Percentiles rank a stretch among this genome's conserved stretches.
These are phyloP conservation scores for Microhierax caerulescens DNA, from an alignment of 2,797 vertebrate genomes.

Conservation along the genomic window DNA sequence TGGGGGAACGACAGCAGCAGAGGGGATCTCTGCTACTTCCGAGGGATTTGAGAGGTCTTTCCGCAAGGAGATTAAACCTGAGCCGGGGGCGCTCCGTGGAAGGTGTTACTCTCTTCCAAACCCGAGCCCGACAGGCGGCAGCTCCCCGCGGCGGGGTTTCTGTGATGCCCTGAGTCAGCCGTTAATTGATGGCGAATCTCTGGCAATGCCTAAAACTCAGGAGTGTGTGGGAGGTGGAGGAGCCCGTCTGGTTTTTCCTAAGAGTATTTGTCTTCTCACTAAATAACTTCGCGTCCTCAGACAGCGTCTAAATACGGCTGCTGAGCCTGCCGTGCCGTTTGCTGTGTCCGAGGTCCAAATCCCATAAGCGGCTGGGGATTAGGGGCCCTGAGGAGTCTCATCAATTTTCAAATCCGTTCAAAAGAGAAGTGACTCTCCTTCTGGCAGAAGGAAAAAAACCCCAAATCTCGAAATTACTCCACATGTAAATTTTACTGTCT, in stretches of 20 bases:
- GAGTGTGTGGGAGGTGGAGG: not conserved
- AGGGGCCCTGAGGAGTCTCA: not conserved
- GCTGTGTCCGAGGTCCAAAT: not conserved
- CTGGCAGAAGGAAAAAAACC: not conserved
- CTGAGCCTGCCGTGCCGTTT: rapidly evolving
- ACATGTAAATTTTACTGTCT: rapidly evolving
- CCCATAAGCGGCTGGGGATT: rapidly evolving
- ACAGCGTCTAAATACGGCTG: rapidly evolving
- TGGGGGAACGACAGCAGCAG: no score
- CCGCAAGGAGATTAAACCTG: rapidly evolving
- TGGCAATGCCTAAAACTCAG: rapidly evolving
- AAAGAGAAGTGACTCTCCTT: not conserved
- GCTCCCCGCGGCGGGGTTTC: not conserved
- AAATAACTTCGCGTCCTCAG: not conserved
- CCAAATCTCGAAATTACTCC: not conserved
- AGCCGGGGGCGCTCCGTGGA: rapidly evolving
- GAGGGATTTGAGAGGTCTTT: rapidly evolving
- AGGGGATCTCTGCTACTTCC: not conserved
- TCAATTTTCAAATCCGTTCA: rapidly evolving
- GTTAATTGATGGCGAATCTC: not conserved
- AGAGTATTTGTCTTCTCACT: not conserved
- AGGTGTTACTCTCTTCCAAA: rapidly evolving
- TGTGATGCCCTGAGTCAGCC: rapidly evolving
- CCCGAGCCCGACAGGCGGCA: rapidly evolving
- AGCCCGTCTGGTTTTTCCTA: rapidly evolving